Evolutionary conservation across 2,113 vertebrate genomes (phyloP).

Genomic region (Setophaga petechia): DNA sequence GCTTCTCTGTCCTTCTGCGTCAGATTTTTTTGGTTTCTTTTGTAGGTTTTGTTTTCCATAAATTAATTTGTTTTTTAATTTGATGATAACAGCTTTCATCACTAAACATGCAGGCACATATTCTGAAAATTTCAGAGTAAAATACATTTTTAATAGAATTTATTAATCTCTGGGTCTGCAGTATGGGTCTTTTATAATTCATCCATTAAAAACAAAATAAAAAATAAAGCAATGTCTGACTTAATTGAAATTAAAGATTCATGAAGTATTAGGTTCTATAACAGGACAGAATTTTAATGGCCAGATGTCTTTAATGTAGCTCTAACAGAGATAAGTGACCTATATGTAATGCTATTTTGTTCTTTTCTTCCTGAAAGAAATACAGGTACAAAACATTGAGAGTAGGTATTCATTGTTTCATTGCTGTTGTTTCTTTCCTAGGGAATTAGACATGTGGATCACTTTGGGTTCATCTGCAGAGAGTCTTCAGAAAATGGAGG

Average conservation of each 20-base stretch:
- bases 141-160: not conserved
- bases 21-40: not conserved
- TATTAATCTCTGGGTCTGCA: not conserved
- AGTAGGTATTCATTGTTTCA: not conserved
- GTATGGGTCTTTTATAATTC: not conserved
- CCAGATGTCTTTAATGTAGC: not conserved
- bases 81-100: not conserved
- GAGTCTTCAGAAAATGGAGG: constrained; percentile 87
- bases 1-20: not conserved
- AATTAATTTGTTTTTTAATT: not conserved
- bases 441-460: constrained; percentile 96
- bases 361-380: not conserved
- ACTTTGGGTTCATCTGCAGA: constrained; percentile 98
- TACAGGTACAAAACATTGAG: not conserved
- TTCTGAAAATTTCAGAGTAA: not conserved
- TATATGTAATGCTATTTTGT: not conserved
- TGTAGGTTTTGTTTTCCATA: not conserved
- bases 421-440: constrained; percentile 53
- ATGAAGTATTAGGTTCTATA: not conserved
- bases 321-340: not conserved
- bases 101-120: not conserved
- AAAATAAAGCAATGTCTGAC: not conserved
- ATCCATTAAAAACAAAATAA: not conserved
- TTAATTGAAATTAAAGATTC: not conserved
- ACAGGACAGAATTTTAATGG: not conserved